Evolutionary conservation across 2,797 vertebrate genomes (phyloP).

Genomic region (Spinibarbus caldwelli): DNA sequence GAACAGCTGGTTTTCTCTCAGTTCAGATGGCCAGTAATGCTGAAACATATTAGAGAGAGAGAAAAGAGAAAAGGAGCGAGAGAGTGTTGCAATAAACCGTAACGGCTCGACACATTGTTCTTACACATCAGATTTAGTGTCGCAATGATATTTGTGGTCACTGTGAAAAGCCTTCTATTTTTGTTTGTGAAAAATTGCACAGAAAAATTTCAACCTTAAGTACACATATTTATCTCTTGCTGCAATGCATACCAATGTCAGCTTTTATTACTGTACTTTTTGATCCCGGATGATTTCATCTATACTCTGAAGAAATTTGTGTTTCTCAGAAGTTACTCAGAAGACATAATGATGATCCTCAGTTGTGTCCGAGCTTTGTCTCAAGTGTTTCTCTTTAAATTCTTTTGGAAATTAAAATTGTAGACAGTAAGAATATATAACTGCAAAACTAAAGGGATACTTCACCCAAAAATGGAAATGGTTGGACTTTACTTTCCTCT

Average conservation of each 20-base stretch:
- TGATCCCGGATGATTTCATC: not conserved
- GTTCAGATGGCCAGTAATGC: constrained; percentile 61
- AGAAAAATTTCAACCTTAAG: not conserved
- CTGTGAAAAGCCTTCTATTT: not conserved
- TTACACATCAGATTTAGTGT: not conserved
- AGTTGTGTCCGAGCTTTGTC: not conserved
- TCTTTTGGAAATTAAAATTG: not conserved
- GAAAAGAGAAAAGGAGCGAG: not conserved
- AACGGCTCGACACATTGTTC: constrained; percentile 21
- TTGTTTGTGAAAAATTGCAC: constrained; percentile 10
- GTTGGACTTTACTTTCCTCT: not conserved
- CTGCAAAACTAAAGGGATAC: not conserved
- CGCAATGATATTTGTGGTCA: constrained; percentile 14
- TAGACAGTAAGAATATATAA: not conserved
- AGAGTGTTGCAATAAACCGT: constrained; percentile 21
- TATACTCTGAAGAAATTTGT: not conserved
- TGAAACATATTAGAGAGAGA: constrained; percentile 41
- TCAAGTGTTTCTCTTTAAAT: no score
- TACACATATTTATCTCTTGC: not conserved
- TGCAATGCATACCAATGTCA: not conserved
- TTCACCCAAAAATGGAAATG: not conserved
- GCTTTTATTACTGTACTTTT: not conserved
- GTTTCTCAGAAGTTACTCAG: no score
- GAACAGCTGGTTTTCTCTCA: constrained; percentile 69
- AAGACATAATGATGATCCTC: not conserved